Evolutionary conservation across 2,888 invertebrate species (phyloP), one percentile per base, ranked within the genome.

Genomic region (Hirtodrosophila histrioides): DNA sequence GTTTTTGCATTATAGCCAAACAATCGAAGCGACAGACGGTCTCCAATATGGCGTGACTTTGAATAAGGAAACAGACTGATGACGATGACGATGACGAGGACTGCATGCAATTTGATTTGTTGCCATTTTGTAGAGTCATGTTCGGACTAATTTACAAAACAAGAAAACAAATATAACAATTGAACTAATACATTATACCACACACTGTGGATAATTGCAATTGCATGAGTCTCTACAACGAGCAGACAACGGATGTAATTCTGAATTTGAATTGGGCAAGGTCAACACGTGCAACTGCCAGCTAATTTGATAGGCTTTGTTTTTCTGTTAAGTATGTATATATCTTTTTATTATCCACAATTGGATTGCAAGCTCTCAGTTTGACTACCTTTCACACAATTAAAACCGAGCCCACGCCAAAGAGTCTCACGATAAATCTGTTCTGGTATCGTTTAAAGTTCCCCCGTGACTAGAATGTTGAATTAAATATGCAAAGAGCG

Each of bases 381-480:
- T 40, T 31, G 43, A 49, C 39, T 51, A 63, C 63, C 61, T 65
- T 65, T 70, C 58, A 58, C 41, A 63, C 65, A 70, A 64, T 51
- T 51, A 35, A 78, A 51, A 62, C 55, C 35, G 58, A 44, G 48
- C 45, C 60, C 57, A 61, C 55, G 8, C 9, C 27, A 35, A 6
- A 58, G 53, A 67, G 60, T 86, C 81, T 72, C 82, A 83, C 78
- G 73, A 73, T 87, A 69, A 75, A 75, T 86, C 66, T 31, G 9
- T 6, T 35, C 23, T 33, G 35, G 40, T 27, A 27, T 27, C 27
- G 27, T 27, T 27, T 27, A 27, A 27, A 31, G 31, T 40, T 11
- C 23, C 39, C 23, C 50, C 54, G 37, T 71, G 62, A 61, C 63
- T 61, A 73, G 65, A 84, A 70, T 72, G 27, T 48, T 55, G 61